Conservation (phyloP, 1,140 invertebrate species). For the Tetranychus urticae region DNA sequence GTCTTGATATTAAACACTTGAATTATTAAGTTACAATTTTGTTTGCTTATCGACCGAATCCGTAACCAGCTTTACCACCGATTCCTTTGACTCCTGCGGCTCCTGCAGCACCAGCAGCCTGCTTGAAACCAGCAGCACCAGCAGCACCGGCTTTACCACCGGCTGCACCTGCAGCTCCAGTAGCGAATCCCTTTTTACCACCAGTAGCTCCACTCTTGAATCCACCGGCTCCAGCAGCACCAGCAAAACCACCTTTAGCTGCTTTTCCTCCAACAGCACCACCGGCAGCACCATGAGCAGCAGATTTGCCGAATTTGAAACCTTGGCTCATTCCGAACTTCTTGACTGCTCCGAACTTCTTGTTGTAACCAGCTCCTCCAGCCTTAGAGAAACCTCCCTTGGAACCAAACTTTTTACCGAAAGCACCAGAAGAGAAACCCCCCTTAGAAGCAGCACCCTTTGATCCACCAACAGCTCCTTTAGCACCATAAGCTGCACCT, state of each 20-base stretch:
- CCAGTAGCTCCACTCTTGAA: neutral
- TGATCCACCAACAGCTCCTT: slow-evolving; percentile 1
- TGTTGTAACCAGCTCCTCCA: slow-evolving; percentile 9
- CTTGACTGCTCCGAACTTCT: slow-evolving; percentile 5
- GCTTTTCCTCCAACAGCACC: slow-evolving; percentile 2
- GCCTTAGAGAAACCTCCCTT: slow-evolving; percentile 3
- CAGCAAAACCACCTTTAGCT: neutral
- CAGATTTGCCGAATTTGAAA: slow-evolving; percentile 7
- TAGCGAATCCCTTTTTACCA: neutral
- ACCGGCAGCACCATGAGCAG: slow-evolving; percentile 3
- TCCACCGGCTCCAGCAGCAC: neutral
- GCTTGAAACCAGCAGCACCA: neutral
- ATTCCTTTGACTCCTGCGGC: neutral
- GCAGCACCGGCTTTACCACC: slow-evolving; percentile 1
- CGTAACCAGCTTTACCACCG: neutral
- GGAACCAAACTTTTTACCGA: slow-evolving; percentile 2
- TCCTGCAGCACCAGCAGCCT: neutral
- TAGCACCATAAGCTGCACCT: slow-evolving; percentile 3
- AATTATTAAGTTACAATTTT: no score
- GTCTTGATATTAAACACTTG: no score
- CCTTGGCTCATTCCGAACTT: slow-evolving; percentile 5
- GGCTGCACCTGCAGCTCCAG: neutral
- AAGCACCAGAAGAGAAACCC: slow-evolving; percentile 2
- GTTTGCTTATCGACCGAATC: no score
- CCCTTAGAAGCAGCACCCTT: neutral